Percentiles rank a stretch among this genome's conserved stretches.
Evolutionary conservation across 2,113 vertebrate species (phyloP).

Genomic region (Platanista minor): DNA sequence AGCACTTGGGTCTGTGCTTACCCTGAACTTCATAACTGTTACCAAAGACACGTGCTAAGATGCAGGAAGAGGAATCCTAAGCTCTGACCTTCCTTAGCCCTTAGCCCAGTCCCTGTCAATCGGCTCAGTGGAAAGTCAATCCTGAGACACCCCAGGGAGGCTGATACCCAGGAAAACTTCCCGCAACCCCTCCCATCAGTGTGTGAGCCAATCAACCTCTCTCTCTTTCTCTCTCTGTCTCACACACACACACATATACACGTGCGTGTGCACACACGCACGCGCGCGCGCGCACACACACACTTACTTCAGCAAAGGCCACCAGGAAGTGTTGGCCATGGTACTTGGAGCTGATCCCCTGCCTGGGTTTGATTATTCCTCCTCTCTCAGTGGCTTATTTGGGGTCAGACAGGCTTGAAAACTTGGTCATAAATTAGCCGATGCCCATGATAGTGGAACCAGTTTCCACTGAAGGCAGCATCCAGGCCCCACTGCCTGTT

Average conservation of each 20-base stretch:
- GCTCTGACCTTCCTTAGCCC: not conserved
- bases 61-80: not conserved
- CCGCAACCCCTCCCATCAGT: not conserved
- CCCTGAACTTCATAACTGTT: not conserved
- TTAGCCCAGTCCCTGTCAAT: not conserved
- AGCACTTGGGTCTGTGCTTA: not conserved
- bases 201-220: not conserved
- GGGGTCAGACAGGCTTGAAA: not conserved
- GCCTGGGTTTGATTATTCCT: not conserved
- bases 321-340: not conserved
- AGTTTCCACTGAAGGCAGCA: not conserved
- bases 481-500: not conserved
- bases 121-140: not conserved
- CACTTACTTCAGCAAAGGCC: not conserved
- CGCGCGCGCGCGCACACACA: rapidly evolving
- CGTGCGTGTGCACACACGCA: too few relatives aligned
- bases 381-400: not conserved
- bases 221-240: not conserved
- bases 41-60: not conserved
- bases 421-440: not conserved
- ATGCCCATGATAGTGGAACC: not conserved
- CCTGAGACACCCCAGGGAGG: not conserved
- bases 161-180: not conserved
- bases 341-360: not conserved
- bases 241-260: rapidly evolving